phyloP scores from a whole-genome alignment of 2,888 invertebrate species.

The Elegia similella region DNA sequence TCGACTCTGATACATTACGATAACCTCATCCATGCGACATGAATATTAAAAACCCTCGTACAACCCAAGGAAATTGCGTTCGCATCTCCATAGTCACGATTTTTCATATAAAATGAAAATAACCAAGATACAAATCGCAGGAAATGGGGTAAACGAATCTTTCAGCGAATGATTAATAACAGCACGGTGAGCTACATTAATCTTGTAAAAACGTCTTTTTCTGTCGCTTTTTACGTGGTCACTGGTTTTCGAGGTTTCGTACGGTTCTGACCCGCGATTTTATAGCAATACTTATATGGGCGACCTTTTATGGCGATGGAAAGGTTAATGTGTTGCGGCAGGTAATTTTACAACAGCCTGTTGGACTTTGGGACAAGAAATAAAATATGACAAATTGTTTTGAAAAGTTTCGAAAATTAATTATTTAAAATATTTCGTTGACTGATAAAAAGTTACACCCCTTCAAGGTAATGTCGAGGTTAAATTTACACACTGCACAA shows the following conservation, averaged over 20 bases:
- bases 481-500: too few species aligned
- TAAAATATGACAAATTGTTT: too few species aligned
- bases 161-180: conserved; percentile 33
- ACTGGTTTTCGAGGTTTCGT: neutral
- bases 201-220: conserved; percentile 15
- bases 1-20: conserved; percentile 23
- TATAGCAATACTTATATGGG: neutral
- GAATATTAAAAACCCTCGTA: conserved; percentile 48
- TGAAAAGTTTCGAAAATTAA: too few species aligned
- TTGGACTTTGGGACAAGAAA: too few species aligned
- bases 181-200: conserved; percentile 9
- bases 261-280: neutral
- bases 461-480: too few species aligned
- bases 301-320: neutral
- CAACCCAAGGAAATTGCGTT: conserved; percentile 46
- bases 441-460: too few species aligned
- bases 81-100: conserved; percentile 32
- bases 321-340: neutral
- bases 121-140: conserved; percentile 30
- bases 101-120: conserved; percentile 33
- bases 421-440: too few species aligned
- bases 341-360: too few species aligned
- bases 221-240: conserved; percentile 3
- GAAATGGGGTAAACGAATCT: conserved; percentile 27
- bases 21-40: conserved; percentile 34